A percentile compares a stretch with the other conserved stretches of the same genome.
These are phyloP conservation scores for Smittia sp. DNA, from an alignment of 2,888 invertebrate species.

Conservation along the genomic window DNA sequence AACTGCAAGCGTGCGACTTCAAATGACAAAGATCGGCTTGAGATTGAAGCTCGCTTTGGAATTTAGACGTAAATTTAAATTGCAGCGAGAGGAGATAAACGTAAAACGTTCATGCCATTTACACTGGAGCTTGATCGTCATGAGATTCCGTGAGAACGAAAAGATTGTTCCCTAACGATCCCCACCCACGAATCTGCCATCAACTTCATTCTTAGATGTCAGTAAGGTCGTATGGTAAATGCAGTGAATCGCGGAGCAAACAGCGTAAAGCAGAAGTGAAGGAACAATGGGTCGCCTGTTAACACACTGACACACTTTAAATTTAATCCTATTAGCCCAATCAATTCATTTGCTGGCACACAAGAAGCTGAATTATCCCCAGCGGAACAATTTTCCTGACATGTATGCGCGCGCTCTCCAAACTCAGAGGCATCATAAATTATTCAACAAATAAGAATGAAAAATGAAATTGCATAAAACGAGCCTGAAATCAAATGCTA, in stretches of 20 bases:
- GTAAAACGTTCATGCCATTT: not conserved
- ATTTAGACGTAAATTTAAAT: not conserved
- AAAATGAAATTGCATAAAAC: constrained; percentile 13
- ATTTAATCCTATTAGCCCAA: constrained; percentile 23
- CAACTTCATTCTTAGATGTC: not conserved
- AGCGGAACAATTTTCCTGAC: not conserved
- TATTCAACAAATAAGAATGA: constrained; percentile 20
- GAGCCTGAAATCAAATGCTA: not conserved
- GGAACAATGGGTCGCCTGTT: constrained; percentile 10
- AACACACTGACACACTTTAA: constrained; percentile 34
- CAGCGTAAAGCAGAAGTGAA: not conserved
- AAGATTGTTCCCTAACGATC: constrained; percentile 1
- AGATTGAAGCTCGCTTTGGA: not conserved
- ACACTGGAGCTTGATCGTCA: not conserved
- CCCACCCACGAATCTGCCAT: constrained; percentile 24
- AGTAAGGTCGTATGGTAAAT: constrained; percentile 6
- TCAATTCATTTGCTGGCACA: not conserved
- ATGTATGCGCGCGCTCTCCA: not conserved
- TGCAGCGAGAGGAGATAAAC: not conserved
- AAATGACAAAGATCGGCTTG: not conserved
- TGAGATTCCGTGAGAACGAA: constrained; percentile 21
- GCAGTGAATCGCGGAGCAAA: not conserved
- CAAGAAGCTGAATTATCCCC: constrained; percentile 3
- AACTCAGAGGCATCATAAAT: not conserved
- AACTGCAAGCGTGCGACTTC: not conserved